phyloP scores from a whole-genome alignment of 1,140 invertebrate species.

The Zaprionus taronus region DNA sequence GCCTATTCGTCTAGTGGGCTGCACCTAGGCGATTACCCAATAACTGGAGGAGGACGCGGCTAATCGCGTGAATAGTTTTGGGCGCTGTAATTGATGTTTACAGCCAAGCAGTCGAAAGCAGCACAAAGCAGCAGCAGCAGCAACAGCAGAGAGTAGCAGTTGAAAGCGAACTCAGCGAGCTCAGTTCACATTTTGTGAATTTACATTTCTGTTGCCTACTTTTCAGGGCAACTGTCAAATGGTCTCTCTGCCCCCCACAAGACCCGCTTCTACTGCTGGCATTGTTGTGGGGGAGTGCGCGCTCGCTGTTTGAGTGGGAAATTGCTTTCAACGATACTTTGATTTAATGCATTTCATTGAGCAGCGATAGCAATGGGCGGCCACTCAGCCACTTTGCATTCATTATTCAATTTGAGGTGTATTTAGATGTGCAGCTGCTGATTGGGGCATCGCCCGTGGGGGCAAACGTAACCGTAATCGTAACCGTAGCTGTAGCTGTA shows the following conservation, averaged over 20 bases:
- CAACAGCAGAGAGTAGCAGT: no score
- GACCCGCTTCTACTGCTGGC: neutral
- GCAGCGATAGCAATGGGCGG: slow-evolving; percentile 58
- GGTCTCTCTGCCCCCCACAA: neutral
- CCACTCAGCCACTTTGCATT: slow-evolving; percentile 76
- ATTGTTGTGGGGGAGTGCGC: slow-evolving; percentile 6
- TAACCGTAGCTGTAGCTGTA: neutral
- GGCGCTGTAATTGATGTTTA: slow-evolving; percentile 79
- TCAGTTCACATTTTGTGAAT: slow-evolving; percentile 40
- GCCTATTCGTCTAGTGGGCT: slow-evolving; percentile 27
- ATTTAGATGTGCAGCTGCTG: slow-evolving; percentile 71
- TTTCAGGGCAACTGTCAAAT: slow-evolving; percentile 53
- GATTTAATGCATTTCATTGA: slow-evolving; percentile 83
- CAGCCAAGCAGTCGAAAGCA: slow-evolving; percentile 46
- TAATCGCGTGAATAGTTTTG: slow-evolving; percentile 82
- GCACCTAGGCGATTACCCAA: slow-evolving; percentile 64
- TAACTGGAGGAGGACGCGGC: slow-evolving; percentile 73
- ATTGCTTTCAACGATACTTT: slow-evolving; percentile 77
- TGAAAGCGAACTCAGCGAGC: neutral
- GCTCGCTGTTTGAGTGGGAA: slow-evolving; percentile 41
- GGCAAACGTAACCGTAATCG: neutral
- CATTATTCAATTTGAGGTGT: slow-evolving; percentile 79
- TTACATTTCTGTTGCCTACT: slow-evolving; percentile 71
- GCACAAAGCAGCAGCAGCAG: slow-evolving; percentile 13
- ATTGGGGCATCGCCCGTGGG: slow-evolving; percentile 51